Base-by-base conservation (phyloP, 2,113 vertebrate genomes). In the Hypanus sabinus region DNA sequence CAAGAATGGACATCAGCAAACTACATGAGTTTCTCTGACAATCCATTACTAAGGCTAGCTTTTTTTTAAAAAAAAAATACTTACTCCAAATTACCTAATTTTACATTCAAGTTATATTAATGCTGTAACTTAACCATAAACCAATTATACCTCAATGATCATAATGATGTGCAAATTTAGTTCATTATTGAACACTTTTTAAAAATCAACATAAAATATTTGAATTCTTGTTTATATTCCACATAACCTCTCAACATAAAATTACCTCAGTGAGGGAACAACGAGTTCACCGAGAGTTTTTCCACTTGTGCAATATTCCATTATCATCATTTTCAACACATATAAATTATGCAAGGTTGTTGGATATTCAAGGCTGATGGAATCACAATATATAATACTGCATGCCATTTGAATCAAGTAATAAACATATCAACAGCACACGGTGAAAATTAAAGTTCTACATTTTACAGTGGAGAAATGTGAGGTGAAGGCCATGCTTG, bases 341-440 rank as follows among this genome's bases (percentile, higher is more conserved):
- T 24, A 83, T 55, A 83, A 83, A 83, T 83, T 83, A 83, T 83
- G 80, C 38, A 83, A 55, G 80, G 5, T 38, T 83, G 80, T 46
- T 83, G 38, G 20, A 83, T 38, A 83, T 83, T 18, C 38, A 46
- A 83, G 80, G 20, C 18, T 55, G 38, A 83, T 55, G 38, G 80
- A 55, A 55, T 83, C 80, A 83, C 33, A 83, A 55, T 46, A 83
- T 20, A 55, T 46, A 33, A 33, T 33, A 79, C 33, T 46, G 55
- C 38, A 83, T 36, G 20, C 38, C 24, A 9, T 24, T 55, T 55
- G 9, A 38, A 83, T 83, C 80, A 55, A 83, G 55, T 38, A 55
- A 46, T 83, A 83, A 83, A 36, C 80, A 83, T 38, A 10, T 5
- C 80, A 83, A 10, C 80, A 55, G 55, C 80, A 24, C 9, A 38